Percentiles rank a stretch among this genome's conserved stretches.
These are phyloP conservation scores for Trichonephila clavata DNA, from an alignment of 1,140 invertebrate species.

Conservation along the genomic window DNA sequence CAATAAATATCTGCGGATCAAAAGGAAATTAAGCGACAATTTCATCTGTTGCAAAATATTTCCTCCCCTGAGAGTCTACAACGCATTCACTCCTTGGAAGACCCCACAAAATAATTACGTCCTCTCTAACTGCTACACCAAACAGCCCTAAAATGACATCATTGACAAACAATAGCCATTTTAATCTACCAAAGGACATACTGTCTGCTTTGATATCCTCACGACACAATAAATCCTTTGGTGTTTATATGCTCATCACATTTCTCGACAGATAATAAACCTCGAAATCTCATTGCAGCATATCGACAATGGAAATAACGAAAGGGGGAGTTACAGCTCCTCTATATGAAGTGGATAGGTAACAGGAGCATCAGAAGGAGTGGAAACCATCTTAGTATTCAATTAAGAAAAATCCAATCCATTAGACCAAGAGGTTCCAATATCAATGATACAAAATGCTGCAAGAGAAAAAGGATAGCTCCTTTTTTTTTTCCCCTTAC, in stretches of 20 bases:
- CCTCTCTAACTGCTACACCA: too few relatives aligned
- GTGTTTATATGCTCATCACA: not conserved
- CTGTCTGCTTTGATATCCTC: not conserved
- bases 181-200: not conserved
- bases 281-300: not conserved
- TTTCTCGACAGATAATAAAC: constrained; percentile 12
- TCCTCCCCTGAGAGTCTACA: too few relatives aligned
- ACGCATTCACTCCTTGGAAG: too few relatives aligned
- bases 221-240: not conserved
- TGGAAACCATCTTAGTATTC: not conserved
- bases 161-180: not conserved
- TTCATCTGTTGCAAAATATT: not conserved
- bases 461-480: not conserved
- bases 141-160: not conserved
- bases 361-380: not conserved
- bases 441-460: not conserved
- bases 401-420: constrained; percentile 60
- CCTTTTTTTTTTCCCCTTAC: not conserved
- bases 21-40: not conserved
- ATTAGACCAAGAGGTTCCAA: constrained; percentile 7
- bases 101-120: too few relatives aligned
- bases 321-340: not conserved
- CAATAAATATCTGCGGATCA: too few relatives aligned
- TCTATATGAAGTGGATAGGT: not conserved
- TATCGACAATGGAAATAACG: constrained; percentile 1